These are phyloP conservation scores for Aegypius monachus DNA, from an alignment of 2,113 vertebrate species.

Conservation along the genomic window DNA sequence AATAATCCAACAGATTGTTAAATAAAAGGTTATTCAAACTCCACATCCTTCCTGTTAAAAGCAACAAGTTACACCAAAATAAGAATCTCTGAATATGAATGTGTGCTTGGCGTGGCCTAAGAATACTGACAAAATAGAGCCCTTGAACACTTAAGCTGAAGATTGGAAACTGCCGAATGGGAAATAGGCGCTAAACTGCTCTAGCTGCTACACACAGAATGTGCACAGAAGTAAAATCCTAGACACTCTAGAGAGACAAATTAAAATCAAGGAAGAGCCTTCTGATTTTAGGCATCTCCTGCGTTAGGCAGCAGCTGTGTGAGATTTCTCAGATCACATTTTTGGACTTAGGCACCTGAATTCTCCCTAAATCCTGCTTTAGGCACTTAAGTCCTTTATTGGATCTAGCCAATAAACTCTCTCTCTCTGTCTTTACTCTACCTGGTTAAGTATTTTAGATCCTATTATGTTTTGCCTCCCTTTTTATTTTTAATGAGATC, in stretches of 20 bases:
- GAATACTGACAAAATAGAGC: background rate
- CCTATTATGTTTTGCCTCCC: constrained; percentile 23
- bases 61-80: background rate
- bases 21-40: background rate
- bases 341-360: background rate
- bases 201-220: background rate
- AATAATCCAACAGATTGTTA: background rate
- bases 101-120: background rate
- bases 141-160: background rate
- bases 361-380: constrained; percentile 15
- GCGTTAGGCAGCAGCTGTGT: background rate
- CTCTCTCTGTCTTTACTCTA: background rate
- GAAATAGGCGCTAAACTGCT: background rate
- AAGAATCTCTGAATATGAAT: background rate
- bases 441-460: constrained; percentile 27
- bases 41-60: background rate
- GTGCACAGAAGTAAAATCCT: background rate
- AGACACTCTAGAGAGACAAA: background rate
- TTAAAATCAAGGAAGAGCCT: background rate
- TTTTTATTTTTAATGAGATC: constrained; percentile 27
- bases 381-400: background rate
- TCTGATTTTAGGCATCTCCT: background rate
- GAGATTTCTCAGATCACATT: background rate
- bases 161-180: background rate
- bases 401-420: constrained; percentile 14